Conservation (phyloP, 2,888 invertebrate genomes). For the Chromoteleia sp. region DNA sequence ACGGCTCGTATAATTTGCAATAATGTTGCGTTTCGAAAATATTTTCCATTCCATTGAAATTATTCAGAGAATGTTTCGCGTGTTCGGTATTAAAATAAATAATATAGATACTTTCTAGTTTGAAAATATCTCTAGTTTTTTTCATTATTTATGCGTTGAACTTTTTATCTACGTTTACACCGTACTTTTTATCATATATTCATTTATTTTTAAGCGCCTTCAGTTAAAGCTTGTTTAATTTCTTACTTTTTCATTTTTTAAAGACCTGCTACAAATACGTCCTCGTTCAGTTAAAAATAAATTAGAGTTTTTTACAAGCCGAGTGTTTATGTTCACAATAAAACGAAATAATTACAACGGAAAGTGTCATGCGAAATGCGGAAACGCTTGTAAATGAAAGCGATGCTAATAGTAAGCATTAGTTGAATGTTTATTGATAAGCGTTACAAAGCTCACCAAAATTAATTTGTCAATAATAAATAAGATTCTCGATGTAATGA, state of each 20-base stretch:
- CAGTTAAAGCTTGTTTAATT: neutral
- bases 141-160: slow-evolving; percentile 2
- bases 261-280: neutral
- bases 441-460: slow-evolving; percentile 1
- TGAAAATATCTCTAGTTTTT: neutral
- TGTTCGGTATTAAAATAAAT: neutral
- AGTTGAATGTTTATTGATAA: slow-evolving; percentile 12
- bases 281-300: neutral
- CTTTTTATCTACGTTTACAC: slow-evolving; percentile 2
- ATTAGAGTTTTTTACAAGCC: neutral
- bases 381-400: neutral
- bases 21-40: neutral
- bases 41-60: neutral
- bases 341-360: neutral
- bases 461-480: neutral
- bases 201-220: neutral
- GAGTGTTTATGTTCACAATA: slow-evolving; percentile 2
- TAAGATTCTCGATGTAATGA: neutral
- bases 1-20: no score
- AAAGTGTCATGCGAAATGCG: neutral
- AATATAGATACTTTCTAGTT: slow-evolving; percentile 3
- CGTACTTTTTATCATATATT: neutral
- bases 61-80: slow-evolving; percentile 1
- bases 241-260: neutral
- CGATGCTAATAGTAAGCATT: neutral